A percentile compares a stretch with the other conserved stretches of the same genome.
These are phyloP conservation scores for Eupithecia subumbrata DNA, from an alignment of 2,888 invertebrate genomes.

Conservation along the genomic window DNA sequence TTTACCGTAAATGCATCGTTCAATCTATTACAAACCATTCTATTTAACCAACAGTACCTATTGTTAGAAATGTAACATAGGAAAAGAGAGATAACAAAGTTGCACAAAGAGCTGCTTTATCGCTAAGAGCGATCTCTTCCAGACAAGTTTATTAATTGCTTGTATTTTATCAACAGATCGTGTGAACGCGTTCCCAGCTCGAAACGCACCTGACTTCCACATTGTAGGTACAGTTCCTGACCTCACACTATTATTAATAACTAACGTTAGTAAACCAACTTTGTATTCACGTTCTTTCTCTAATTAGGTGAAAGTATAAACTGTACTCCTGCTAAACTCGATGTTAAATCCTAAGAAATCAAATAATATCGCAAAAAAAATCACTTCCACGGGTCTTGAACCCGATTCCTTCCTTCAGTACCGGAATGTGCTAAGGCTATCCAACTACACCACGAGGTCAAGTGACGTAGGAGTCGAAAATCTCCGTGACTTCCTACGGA, in stretches of 20 bases:
- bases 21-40: not conserved
- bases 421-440: too few species aligned
- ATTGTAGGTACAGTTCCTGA: constrained; percentile 15
- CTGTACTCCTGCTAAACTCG: not conserved
- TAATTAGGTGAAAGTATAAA: not conserved
- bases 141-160: not conserved
- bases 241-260: constrained; percentile 4
- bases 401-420: too few species aligned
- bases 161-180: constrained; percentile 5
- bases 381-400: too few species aligned
- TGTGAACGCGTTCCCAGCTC: constrained; percentile 3
- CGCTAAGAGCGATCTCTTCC: too few species aligned
- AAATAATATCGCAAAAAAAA: too few species aligned
- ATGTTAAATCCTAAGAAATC: not conserved
- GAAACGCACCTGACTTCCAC: constrained; percentile 11
- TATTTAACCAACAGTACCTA: not conserved
- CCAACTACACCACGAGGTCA: too few species aligned
- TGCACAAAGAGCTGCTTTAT: too few species aligned
- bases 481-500: too few species aligned
- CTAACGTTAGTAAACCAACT: not conserved
- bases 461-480: too few species aligned
- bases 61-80: not conserved
- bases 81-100: too few species aligned
- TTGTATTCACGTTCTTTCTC: not conserved
- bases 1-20: too few species aligned